A percentile compares a stretch with the other conserved stretches of the same genome.
These are phyloP conservation scores for Taxidea taxus DNA, from an alignment of 2,113 vertebrate species.

Conservation along the genomic window DNA sequence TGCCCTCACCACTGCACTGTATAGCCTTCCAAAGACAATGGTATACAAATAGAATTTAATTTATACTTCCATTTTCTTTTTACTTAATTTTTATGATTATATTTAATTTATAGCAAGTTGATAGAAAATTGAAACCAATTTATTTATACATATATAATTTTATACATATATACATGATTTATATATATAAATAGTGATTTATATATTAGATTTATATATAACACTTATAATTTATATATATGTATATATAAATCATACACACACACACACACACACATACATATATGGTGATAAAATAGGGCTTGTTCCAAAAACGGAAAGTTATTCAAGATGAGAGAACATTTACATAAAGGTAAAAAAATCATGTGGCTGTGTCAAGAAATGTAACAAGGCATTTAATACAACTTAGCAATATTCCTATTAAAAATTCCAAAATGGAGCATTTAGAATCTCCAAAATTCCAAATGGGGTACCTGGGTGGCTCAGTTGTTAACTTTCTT, in stretches of 20 bases:
- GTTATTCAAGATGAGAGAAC: not conserved
- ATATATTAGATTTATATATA: not conserved
- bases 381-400: not conserved
- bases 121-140: not conserved
- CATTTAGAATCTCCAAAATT: too few species aligned
- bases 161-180: not conserved
- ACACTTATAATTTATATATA: not conserved
- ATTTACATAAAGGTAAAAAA: not conserved
- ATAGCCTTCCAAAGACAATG: not conserved
- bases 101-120: not conserved
- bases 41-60: not conserved
- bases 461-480: not conserved
- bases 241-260: not conserved
- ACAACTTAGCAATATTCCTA: conserved; percentile 24
- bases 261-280: not conserved
- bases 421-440: conserved; percentile 17
- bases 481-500: too few species aligned
- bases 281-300: not conserved
- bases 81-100: not conserved
- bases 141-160: not conserved
- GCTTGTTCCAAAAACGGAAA: not conserved
- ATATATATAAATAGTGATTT: not conserved
- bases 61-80: not conserved
- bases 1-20: not conserved
- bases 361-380: not conserved